Conservation (phyloP, 2,888 invertebrate species). For the Tubulanus polymorphus region DNA sequence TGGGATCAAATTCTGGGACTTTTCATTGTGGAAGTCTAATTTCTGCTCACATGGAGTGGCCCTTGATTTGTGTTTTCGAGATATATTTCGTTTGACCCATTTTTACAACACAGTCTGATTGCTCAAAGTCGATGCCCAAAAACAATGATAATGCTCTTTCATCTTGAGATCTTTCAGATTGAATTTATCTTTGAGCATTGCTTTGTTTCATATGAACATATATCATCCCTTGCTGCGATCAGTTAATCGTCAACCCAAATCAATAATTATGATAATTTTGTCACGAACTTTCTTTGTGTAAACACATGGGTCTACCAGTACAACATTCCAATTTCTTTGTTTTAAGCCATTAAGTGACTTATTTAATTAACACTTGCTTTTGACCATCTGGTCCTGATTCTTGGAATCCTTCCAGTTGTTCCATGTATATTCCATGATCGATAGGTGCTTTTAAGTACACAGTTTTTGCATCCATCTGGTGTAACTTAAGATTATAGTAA, state of each 20-base stretch:
- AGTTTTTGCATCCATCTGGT: slow-evolving; percentile 22
- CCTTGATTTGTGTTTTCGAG: slow-evolving; percentile 7
- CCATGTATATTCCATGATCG: slow-evolving; percentile 21
- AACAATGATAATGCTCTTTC: slow-evolving; percentile 6
- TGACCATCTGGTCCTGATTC: slow-evolving; percentile 1
- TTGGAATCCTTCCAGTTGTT: slow-evolving; percentile 19
- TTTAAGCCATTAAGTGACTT: slow-evolving; percentile 24
- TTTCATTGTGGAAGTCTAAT: background rate
- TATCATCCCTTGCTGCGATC: background rate
- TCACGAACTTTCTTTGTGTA: background rate
- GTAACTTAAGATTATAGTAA: slow-evolving; percentile 17
- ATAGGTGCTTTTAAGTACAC: slow-evolving; percentile 21
- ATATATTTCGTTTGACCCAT: slow-evolving; percentile 5
- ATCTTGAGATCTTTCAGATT: slow-evolving; percentile 10
- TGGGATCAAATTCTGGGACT: background rate
- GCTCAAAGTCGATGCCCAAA: slow-evolving; percentile 8
- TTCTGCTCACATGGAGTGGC: slow-evolving; percentile 5
- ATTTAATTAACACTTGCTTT: slow-evolving; percentile 16
- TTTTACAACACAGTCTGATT: background rate
- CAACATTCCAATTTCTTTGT: slow-evolving; percentile 19
- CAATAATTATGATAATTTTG: background rate
- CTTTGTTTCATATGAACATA: background rate
- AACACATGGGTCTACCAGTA: slow-evolving; percentile 1
- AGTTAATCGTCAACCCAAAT: slow-evolving; percentile 16
- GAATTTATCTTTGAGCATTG: background rate